Percentiles rank a stretch among this genome's conserved stretches.
Evolutionary conservation across 2,113 vertebrate species (phyloP).

Genomic region (Abramis brama): DNA sequence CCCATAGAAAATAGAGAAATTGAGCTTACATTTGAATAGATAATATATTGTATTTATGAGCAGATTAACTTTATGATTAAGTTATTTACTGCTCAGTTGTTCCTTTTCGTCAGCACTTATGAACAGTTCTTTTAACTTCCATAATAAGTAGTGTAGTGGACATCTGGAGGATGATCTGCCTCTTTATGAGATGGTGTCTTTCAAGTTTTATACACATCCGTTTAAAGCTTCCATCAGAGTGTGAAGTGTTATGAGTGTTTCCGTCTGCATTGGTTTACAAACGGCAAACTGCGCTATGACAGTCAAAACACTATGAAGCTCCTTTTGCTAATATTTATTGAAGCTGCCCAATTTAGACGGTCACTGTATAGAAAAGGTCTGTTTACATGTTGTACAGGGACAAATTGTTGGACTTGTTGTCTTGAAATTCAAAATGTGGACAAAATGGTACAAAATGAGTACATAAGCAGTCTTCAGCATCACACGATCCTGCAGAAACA

Average conservation of each 20-base stretch:
- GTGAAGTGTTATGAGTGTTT: slow-evolving; percentile 30
- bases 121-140: background rate
- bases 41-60: too few species aligned
- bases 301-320: background rate
- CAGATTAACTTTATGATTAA: background rate
- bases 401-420: background rate
- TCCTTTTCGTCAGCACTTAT: background rate
- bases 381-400: background rate
- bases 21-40: too few species aligned
- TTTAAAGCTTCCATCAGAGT: slow-evolving; percentile 22
- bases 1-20: too few species aligned
- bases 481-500: background rate
- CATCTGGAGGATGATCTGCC: slow-evolving; percentile 45
- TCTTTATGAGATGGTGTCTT: slow-evolving; percentile 17
- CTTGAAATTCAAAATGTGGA: background rate
- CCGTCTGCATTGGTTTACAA: background rate
- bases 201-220: slow-evolving; percentile 28
- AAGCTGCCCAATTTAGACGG: background rate
- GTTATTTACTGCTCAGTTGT: background rate
- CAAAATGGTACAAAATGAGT: background rate
- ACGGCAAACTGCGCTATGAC: background rate
- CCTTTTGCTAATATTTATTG: slow-evolving; percentile 18
- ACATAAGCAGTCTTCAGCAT: background rate
- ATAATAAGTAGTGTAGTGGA: slow-evolving; percentile 1
- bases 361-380: background rate